phyloP scores from a whole-genome alignment of 2,888 invertebrate species.

The Melipona beecheii region DNA sequence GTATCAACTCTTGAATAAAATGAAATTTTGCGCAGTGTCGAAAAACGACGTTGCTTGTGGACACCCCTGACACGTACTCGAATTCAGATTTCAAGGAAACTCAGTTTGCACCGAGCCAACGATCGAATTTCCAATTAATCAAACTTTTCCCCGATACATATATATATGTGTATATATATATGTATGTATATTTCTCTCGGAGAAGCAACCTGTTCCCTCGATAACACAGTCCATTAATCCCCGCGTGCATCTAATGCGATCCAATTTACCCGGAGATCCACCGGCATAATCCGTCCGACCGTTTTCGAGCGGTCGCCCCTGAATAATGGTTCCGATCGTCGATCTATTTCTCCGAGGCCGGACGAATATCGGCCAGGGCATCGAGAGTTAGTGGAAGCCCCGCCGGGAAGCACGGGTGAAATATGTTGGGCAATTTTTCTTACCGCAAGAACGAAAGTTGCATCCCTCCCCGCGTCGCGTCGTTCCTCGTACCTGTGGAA shows the following conservation, averaged over 20 bases:
- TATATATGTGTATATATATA: neutral
- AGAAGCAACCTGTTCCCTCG: conserved; percentile 4
- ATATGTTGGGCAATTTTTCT: conserved; percentile 80
- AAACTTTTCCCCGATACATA: neutral
- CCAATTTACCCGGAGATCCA: conserved; percentile 54
- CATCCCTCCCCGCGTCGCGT: conserved; percentile 20
- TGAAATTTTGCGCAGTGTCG: no score
- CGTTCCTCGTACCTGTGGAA: conserved; percentile 32
- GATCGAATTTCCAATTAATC: neutral
- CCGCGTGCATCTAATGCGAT: conserved; percentile 34
- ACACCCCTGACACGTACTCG: no score
- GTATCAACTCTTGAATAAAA: no score
- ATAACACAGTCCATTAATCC: conserved; percentile 50
- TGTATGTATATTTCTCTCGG: neutral
- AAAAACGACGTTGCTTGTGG: no score
- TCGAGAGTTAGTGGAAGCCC: conserved; percentile 46
- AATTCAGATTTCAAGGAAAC: neutral
- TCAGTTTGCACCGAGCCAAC: neutral
- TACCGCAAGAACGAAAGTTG: conserved; percentile 74
- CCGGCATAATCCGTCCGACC: conserved; percentile 45
- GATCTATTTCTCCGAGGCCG: conserved; percentile 61
- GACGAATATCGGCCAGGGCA: conserved; percentile 58
- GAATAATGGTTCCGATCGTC: conserved; percentile 62
- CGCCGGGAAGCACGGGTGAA: conserved; percentile 70
- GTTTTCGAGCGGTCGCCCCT: conserved; percentile 39